Percentiles rank a stretch among this genome's conserved stretches.
These are phyloP conservation scores for Anthopleura sola DNA, from an alignment of 64 coral and sea anemone species.

Conservation along the genomic window DNA sequence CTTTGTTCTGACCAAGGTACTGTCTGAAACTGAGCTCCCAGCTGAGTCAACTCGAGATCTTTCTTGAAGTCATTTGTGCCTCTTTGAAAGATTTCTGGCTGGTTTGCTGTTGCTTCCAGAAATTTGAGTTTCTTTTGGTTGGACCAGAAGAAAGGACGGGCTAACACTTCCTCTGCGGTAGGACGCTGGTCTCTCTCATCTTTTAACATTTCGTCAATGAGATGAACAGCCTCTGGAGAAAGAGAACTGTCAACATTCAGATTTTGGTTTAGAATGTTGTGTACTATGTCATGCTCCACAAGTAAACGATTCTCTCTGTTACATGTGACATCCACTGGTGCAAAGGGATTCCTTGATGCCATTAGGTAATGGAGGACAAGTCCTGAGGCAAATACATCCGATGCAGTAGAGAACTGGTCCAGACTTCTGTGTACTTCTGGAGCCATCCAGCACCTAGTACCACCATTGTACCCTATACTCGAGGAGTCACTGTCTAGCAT, in stretches of 20 bases:
- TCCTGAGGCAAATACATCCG: neutral
- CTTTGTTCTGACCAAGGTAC: neutral
- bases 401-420: neutral
- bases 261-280: neutral
- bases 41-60: too few species aligned
- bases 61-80: too few species aligned
- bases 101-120: neutral
- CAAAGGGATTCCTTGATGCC: neutral
- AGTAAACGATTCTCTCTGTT: neutral
- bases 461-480: conserved; percentile 7
- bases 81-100: conserved; percentile 2
- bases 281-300: neutral
- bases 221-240: neutral
- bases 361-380: neutral
- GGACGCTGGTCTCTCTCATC: neutral
- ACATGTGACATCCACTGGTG: neutral
- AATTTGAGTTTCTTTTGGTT: neutral
- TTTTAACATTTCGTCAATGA: neutral
- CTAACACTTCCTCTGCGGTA: neutral
- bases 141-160: conserved; percentile 2
- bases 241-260: neutral
- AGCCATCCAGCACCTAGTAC: conserved; percentile 28
- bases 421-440: conserved; percentile 6
- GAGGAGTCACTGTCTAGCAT: neutral
- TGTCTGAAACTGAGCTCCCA: neutral